Conservation (phyloP, 2,888 invertebrate genomes). For the Drosophila borealis region DNA sequence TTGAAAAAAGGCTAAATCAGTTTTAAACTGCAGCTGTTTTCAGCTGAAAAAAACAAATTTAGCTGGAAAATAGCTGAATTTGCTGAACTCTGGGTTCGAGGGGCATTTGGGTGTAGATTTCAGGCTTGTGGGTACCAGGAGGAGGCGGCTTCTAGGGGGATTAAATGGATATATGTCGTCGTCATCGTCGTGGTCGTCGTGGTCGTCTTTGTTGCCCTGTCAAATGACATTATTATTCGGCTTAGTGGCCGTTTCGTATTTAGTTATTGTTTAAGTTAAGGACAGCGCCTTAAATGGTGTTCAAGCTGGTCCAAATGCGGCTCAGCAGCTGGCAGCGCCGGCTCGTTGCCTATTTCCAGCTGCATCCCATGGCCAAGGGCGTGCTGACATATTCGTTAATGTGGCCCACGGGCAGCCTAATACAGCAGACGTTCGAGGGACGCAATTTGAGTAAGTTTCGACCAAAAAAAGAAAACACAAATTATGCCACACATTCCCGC, state of each 20-base stretch:
- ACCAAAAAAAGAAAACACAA: neutral
- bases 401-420: constrained; percentile 90
- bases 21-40: too few species aligned
- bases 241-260: constrained; percentile 14
- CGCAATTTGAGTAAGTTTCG: constrained; percentile 86
- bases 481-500: too few species aligned
- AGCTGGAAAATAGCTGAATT: too few species aligned
- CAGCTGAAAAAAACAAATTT: too few species aligned
- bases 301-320: constrained; percentile 21
- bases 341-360: constrained; percentile 39
- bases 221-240: neutral
- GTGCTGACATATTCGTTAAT: constrained; percentile 88
- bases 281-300: constrained; percentile 33
- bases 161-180: neutral
- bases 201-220: neutral
- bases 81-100: too few species aligned
- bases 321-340: constrained; percentile 51
- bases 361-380: constrained; percentile 86
- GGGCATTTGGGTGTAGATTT: too few species aligned
- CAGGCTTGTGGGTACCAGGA: too few species aligned
- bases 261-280: constrained; percentile 12
- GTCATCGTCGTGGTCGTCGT: constrained; percentile 1
- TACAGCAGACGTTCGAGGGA: constrained; percentile 90
- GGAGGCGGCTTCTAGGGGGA: neutral
- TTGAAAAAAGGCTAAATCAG: too few species aligned